A percentile compares a stretch with the other conserved stretches of the same genome.
Conservation (phyloP, 1,140 invertebrate species). For the Limonius californicus region DNA sequence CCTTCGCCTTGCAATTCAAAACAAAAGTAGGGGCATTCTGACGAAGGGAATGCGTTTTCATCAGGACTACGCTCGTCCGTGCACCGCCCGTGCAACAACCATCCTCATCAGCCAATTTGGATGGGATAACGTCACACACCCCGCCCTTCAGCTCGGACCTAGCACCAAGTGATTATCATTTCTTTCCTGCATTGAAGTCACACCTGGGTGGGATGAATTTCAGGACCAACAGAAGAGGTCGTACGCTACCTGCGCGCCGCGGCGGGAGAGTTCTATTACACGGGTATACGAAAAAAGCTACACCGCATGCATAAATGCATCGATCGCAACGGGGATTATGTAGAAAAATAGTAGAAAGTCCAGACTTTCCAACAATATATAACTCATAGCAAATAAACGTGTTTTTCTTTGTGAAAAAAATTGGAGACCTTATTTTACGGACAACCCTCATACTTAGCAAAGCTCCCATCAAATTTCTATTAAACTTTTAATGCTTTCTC, state of each 20-base stretch:
- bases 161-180: background rate
- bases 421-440: background rate
- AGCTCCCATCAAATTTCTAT: too few species aligned
- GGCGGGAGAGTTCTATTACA: too few species aligned
- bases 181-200: background rate
- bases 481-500: too few species aligned
- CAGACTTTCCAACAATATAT: background rate
- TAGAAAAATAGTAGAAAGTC: background rate
- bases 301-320: background rate
- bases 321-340: background rate
- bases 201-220: background rate
- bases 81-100: background rate
- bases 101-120: background rate
- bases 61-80: background rate
- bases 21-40: background rate
- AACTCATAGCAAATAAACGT: background rate
- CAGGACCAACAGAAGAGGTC: background rate
- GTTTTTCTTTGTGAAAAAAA: background rate
- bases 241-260: background rate
- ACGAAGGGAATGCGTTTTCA: background rate
- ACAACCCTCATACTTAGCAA: background rate
- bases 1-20: background rate
- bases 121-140: background rate
- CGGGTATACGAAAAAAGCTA: too few species aligned
- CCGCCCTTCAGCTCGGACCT: background rate